Base-by-base conservation (phyloP, 2,888 invertebrate genomes). In the Cerastis leucographa region DNA sequence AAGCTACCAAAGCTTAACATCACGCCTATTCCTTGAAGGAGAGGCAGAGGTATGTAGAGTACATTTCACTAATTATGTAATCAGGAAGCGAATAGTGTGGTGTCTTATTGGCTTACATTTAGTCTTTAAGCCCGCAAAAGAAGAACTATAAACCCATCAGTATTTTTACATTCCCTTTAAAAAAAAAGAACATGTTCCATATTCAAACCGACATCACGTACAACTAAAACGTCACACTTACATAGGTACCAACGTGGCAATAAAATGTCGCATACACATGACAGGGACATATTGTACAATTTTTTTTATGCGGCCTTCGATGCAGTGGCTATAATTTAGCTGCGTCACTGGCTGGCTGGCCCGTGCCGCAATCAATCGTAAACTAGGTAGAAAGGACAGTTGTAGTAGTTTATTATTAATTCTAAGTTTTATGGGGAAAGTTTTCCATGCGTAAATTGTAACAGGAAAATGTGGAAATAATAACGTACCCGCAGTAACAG, bases 311-410 rank as follows among this genome's bases (percentile, higher is more conserved):
- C 65, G 68, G 51, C 66, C 51, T 62, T 85, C 78, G 65, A 79
- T 89, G 88, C 88, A 81, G 84, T 71, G 80, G 81, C 84, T 78
- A 84, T 88, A 86, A 89, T 82, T 89, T 86, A 87, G 76, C 77
- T 40, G 79, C 59, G 82, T 73, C 77, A 71, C 76, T 81, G 80
- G 67, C 79, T 78, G 80, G 82, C 69, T 71, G 74, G 72, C 81
- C 69, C 69, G 71, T 71, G 74, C 80, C 70, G 76, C 85, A 79
- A 86, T 89, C 87, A 86, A 85, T 89, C 82, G 80, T 74, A 61
- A 74, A 51, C 79, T 46, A 75, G 79, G 75, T 78, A 68, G 69
- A 76, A 76, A 61, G 74, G 73, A 84, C 56, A 35, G 66, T 72
- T 74, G 69, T 35, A 59, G 42, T 51, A 42, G 40, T 66, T 74